Evolutionary conservation across 2,113 vertebrate species (phyloP).

Genomic region (Aspidoscelis tigris): DNA sequence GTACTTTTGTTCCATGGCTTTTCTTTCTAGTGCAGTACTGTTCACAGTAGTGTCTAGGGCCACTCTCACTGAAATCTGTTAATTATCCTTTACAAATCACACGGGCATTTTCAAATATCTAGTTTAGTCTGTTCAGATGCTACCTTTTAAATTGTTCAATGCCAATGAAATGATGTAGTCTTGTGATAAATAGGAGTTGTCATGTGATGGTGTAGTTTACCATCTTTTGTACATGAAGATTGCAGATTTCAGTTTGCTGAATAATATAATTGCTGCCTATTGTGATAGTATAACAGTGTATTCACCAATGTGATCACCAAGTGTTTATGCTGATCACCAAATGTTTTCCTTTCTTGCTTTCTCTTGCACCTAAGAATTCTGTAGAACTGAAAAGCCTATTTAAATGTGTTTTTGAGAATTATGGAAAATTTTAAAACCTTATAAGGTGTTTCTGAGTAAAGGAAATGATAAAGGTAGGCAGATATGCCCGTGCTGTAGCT

Average conservation of each 20-base stretch:
- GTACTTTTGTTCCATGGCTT: background rate
- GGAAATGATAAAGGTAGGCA: background rate
- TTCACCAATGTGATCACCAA: background rate
- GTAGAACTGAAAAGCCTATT: background rate
- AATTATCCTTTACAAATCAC: background rate
- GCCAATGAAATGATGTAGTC: background rate
- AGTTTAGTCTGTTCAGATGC: background rate
- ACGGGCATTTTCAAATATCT: background rate
- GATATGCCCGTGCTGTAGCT: too few relatives aligned
- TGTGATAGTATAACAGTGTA: background rate
- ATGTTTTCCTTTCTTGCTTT: background rate
- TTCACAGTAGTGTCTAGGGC: background rate
- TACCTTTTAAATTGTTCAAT: background rate
- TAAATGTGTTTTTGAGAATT: background rate
- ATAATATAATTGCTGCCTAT: background rate
- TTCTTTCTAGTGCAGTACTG: background rate
- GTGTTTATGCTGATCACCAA: background rate
- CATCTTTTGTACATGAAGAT: background rate
- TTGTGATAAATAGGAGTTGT: background rate
- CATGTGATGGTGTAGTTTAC: background rate
- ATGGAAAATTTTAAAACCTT: background rate
- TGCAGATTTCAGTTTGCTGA: background rate
- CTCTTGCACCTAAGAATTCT: background rate
- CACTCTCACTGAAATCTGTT: background rate
- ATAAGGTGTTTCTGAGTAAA: background rate